Evolutionary conservation across 2,113 vertebrate species (phyloP), one percentile per base, ranked within the genome.

Genomic region (Vimba vimba): DNA sequence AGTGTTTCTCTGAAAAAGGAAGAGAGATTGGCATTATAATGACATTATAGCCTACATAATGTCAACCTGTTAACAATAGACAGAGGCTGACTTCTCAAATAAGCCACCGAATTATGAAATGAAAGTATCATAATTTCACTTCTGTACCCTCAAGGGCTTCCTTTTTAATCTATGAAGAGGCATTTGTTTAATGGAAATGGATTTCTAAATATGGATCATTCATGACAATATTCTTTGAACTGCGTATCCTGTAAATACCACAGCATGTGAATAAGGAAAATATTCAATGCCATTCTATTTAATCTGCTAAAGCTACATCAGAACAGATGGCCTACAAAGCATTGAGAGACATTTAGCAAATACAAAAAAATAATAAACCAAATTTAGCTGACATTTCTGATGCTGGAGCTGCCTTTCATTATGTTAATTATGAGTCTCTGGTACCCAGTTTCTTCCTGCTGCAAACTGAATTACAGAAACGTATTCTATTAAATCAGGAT

Each of bases 1-100:
- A 11, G 9, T 15, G 47, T 33, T 66, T 81, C 68, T 82, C 27
- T 50, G 6, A 75, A 75, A 59, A 33, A 55, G 66, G 55, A 86
- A 86, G 19, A 69, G 68, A 30, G n/a, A 86, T 12, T 15, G 1
- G 43, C 23, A 57, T 23, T 39, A 69, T 33, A n/a, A 71, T n/a
- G 19, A 55, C 17, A 17, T 9, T 21, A 59, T 55, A 33, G 33
- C 33, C 33, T 33, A 30, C 47, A 77, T 50, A 60, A 64, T 19
- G 55, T 33, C 10, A 4, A 68, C 13, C 55, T 77, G 71, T 55
- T 66, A 47, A 73, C 68, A 45, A 59, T 13, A 12, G 30, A 21
- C 21, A 79, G 36, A 86, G 25, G 36, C 11, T 80, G 64, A 74
- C 36, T 86, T 86, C 66, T 80, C 77, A 80, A 23, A 60, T 75